A percentile compares a stretch with the other conserved stretches of the same genome.
phyloP scores from a whole-genome alignment of 2,113 vertebrate genomes.

The Saimiri boliviensis region DNA sequence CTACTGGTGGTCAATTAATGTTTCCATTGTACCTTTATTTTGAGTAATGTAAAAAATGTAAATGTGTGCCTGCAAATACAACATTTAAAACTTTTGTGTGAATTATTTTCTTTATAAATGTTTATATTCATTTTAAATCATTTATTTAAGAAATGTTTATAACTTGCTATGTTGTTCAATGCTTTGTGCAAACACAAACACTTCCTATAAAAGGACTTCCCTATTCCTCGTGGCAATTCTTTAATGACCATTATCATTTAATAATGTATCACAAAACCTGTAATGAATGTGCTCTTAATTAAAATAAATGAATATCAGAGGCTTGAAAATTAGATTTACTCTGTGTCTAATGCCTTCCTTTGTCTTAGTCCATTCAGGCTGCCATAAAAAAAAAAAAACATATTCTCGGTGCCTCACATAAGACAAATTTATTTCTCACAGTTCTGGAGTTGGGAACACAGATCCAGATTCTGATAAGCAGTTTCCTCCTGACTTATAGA shows the following conservation, averaged over 20 bases:
- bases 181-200: not conserved
- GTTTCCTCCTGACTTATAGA: not conserved
- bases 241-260: not conserved
- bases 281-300: not conserved
- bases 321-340: not conserved
- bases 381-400: not conserved
- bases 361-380: not conserved
- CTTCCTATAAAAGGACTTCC: not conserved
- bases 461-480: not conserved
- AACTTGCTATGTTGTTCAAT: not conserved
- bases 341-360: not conserved
- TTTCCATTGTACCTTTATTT: not conserved
- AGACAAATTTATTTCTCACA: not conserved
- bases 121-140: not conserved
- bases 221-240: not conserved
- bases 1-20: not conserved
- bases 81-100: not conserved
- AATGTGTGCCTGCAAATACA: not conserved
- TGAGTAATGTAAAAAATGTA: not conserved
- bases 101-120: constrained; percentile 40
- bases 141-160: not conserved
- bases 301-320: not conserved
- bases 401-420: not conserved
- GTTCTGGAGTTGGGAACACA: not conserved
- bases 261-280: not conserved